Base-by-base conservation (phyloP, 1,140 invertebrate genomes). In the Bacillus rossius region DNA sequence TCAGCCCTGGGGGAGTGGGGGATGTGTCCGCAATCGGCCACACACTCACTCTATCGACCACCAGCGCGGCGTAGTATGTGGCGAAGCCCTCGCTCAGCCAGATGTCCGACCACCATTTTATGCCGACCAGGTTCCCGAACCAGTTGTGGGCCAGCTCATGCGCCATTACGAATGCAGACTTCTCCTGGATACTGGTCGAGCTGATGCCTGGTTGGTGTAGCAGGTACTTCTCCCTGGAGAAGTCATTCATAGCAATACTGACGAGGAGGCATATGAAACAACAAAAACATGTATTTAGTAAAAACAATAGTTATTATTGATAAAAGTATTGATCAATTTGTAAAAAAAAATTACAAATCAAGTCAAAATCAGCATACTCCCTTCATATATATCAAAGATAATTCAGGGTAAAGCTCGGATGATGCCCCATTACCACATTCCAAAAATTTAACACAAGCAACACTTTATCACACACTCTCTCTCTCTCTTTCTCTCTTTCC, bases 81-180 rank as follows among this genome's bases (percentile, higher is more conserved):
- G 91, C 91, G 69, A 94, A 92, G 73, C 79, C 65, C 78, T 86
- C 65, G 79, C 83, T 72, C 62, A 88, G 67, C 88, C 89, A 80
- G 0, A 94, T 72, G 72, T 93, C 88, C 3, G 81, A 81, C 88
- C 87, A 91, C 88, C 87, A 91, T 65, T 82, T 81, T 80, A 88
- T 87, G 1, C 88, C 90, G 0, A 91, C 88, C 64, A 90, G 72
- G 73, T 91, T 87, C 13, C 86, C 86, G 66, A 85, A 84, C 86
- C 87, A 86, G 68, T 86, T 85, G 73, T 94, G 91, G 1, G 90
- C 89, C 13, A 93, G 69, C 73, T 94, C 91, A 69, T 94, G 91
- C 20, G 87, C 81, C 47, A 94, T 81, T 2, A 89, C 84, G 51
- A 79, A 77, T 22, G 86, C 85, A 2, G 91, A 81, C 13, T 77